Evolutionary conservation across 1,140 invertebrate genomes (phyloP), one percentile per base, ranked within the genome.

Genomic region (Tetraneura akinire): DNA sequence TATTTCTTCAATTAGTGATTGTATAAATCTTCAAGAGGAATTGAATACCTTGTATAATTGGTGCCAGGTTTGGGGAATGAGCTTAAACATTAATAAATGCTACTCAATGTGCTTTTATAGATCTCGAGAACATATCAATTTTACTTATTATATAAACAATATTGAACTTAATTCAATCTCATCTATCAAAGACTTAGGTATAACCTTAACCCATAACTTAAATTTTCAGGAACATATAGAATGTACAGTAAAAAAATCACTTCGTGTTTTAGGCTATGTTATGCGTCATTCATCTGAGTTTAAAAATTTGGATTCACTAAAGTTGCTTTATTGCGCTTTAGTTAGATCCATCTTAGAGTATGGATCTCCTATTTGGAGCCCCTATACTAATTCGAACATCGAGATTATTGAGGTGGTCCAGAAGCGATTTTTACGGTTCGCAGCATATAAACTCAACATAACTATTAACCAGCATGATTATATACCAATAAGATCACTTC

Each of bases 311-410:
- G n/a, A 66, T 66, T 66, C 64, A 66, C 37, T 62, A 1, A 47
- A 80, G 55, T 37, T 80, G 29, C 32, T 62, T 37, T 80, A 80
- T 80, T 32, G 49, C 21, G 26, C 74, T 55, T 42, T 78, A 23
- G 74, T 78, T 23, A 32, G 74, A 16, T 57, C 53, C 49, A 53
- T 78, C 49, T 51, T 78, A 55, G 53, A 78, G 55, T 78, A 78
- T 62, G 74, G 74, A 47, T 78, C 74, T 55, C 74, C 32, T 55
- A 78, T 78, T 37, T 53, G 74, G 74, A 49, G 21, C 14, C 74
- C 53, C 14, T 62, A 37, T 55, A 60, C 74, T 55, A 55, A 51
- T 8, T 78, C 49, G 11, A 21, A 57, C n/a, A 78, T 29, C 1
- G 55, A 78, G 23, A 51, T 57, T 42, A 78, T 78, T 42, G 74